Evolutionary conservation across 92 coral and sea anemone species (phyloP).

Genomic region (Anthopleura xanthogrammica): DNA sequence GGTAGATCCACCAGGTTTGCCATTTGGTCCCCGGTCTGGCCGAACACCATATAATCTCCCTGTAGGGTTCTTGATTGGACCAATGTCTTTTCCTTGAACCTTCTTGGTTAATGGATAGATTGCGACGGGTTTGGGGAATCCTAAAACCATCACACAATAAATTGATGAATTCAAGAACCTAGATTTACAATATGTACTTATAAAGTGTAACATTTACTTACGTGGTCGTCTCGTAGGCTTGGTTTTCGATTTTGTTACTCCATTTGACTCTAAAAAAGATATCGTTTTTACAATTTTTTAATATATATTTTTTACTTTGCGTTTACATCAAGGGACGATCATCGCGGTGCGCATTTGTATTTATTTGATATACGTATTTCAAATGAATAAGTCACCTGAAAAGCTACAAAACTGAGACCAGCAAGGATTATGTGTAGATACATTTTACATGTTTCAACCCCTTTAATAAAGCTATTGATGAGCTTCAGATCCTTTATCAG

Average conservation of each 20-base stretch:
- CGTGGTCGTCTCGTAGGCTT: conserved; percentile 56
- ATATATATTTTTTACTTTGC: not conserved
- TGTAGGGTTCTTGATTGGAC: conserved; percentile 55
- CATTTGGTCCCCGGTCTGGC: conserved; percentile 70
- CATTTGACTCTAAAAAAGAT: conserved; percentile 43
- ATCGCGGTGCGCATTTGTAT: not conserved
- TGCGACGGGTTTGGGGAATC: conserved; percentile 50
- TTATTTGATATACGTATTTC: not conserved
- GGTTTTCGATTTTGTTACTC: conserved; percentile 28
- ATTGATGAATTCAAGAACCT: too few relatives aligned
- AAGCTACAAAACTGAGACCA: too few relatives aligned
- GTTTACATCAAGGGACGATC: not conserved
- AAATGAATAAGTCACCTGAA: too few relatives aligned
- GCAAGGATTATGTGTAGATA: too few relatives aligned
- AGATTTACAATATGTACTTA: too few relatives aligned
- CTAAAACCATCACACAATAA: conserved; percentile 17
- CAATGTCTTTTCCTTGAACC: conserved; percentile 56
- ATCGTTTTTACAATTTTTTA: not conserved
- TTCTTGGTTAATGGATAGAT: conserved; percentile 56
- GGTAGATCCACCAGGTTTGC: conserved; percentile 65
- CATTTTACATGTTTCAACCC: too few relatives aligned
- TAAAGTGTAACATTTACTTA: conserved; percentile 18
- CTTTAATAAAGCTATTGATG: too few relatives aligned
- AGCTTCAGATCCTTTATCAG: too few relatives aligned
- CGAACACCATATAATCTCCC: conserved; percentile 53